phyloP scores from a whole-genome alignment of 2,888 invertebrate species.

The Byasa hedistus region DNA sequence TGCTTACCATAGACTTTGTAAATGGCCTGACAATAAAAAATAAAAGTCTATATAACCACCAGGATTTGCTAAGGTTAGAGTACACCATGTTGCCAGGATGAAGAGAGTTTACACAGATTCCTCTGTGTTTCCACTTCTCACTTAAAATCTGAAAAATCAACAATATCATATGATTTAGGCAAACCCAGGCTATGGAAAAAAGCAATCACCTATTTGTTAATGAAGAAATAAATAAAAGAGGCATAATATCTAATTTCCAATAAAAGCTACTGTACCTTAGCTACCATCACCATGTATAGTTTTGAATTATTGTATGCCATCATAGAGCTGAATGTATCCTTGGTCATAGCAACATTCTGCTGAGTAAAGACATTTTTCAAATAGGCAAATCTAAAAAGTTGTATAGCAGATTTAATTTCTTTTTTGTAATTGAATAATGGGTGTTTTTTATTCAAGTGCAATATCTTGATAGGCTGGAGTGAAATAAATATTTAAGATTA shows the following conservation, averaged over 20 bases:
- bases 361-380: constrained; percentile 76
- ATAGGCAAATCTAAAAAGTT: constrained; percentile 62
- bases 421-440: background rate
- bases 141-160: constrained; percentile 59
- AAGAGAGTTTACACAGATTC: constrained; percentile 87
- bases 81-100: constrained; percentile 97
- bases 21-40: constrained; percentile 94
- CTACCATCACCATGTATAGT: constrained; percentile 91
- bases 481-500: background rate
- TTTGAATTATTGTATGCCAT: constrained; percentile 95
- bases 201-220: background rate
- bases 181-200: too few species aligned
- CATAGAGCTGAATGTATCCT: constrained; percentile 87
- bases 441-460: background rate
- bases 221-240: background rate
- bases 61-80: constrained; percentile 86
- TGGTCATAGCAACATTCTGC: constrained; percentile 84
- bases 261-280: constrained; percentile 80
- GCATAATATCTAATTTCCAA: background rate
- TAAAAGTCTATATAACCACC: constrained; percentile 90
- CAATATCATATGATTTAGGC: background rate
- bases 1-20: constrained; percentile 92
- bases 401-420: background rate
- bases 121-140: constrained; percentile 82
- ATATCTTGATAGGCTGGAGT: background rate